Evolutionary conservation across 2,113 vertebrate species (phyloP).

Genomic region (Bothrops jararaca): DNA sequence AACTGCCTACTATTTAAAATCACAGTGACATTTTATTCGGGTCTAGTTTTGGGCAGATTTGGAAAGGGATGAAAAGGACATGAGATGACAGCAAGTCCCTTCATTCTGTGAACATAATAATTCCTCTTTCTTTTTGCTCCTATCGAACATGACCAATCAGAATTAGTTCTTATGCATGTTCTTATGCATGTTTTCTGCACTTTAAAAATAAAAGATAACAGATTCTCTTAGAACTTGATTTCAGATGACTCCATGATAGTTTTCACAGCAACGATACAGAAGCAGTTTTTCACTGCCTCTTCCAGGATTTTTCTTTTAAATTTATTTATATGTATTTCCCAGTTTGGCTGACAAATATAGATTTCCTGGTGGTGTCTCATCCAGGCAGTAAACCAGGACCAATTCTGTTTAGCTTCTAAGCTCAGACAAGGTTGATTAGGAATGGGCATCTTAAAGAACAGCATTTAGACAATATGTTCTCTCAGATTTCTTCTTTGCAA

Average conservation of each 20-base stretch:
- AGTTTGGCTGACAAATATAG: no score
- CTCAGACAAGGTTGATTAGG: no score
- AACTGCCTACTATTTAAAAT: background rate
- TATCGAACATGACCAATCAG: background rate
- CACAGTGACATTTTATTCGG: background rate
- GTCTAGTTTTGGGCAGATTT: background rate
- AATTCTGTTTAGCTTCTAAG: no score
- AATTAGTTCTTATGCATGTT: background rate
- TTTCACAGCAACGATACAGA: no score
- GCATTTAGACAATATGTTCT: background rate
- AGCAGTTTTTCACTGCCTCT: no score
- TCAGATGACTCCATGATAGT: no score
- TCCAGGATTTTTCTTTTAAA: no score
- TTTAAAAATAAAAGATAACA: no score
- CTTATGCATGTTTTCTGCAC: background rate
- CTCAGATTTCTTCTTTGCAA: background rate
- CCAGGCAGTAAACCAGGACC: no score
- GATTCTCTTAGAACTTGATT: no score
- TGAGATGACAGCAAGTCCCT: background rate
- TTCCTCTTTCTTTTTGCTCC: background rate
- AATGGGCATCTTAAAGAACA: background rate
- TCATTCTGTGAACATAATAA: background rate
- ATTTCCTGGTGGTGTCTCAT: no score
- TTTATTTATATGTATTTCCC: no score
- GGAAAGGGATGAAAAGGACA: background rate